phyloP scores from a whole-genome alignment of 1,140 invertebrate species.

The Pissodes strobi region DNA sequence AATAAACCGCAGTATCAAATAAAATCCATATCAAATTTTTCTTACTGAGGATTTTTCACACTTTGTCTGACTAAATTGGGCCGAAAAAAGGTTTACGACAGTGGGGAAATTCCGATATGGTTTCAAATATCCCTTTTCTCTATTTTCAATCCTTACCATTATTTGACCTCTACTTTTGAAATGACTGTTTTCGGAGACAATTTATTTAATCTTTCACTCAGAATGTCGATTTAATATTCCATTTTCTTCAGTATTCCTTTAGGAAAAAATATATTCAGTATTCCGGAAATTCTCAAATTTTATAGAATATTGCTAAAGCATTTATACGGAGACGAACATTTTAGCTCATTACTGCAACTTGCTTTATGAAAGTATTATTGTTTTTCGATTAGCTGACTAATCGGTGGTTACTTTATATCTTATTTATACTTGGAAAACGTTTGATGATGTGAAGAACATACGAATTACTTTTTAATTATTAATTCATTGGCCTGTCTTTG shows the following conservation, averaged over 20 bases:
- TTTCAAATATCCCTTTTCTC: conserved; percentile 28
- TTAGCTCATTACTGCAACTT: too few species aligned
- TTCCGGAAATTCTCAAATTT: too few species aligned
- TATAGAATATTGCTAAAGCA: too few species aligned
- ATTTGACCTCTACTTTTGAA: not conserved
- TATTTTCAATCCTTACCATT: conserved; percentile 4
- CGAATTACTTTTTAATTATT: too few species aligned
- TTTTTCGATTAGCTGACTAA: too few species aligned
- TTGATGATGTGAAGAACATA: too few species aligned
- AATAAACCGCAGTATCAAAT: conserved; percentile 32
- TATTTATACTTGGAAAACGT: too few species aligned
- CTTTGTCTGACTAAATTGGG: conserved; percentile 27
- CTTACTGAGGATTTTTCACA: conserved; percentile 29
- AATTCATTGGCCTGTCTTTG: too few species aligned
- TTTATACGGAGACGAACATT: too few species aligned
- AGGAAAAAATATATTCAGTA: not conserved
- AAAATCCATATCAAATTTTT: conserved; percentile 30
- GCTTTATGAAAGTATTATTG: too few species aligned
- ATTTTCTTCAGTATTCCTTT: not conserved
- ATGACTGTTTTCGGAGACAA: not conserved
- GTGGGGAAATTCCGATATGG: conserved; percentile 12
- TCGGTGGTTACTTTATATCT: too few species aligned
- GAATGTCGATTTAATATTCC: not conserved
- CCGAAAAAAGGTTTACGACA: conserved; percentile 30
- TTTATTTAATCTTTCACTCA: not conserved